A percentile compares a stretch with the other conserved stretches of the same genome.
Evolutionary conservation across 2,797 vertebrate genomes (phyloP).

Genomic region (Sebastes taczanowskii): DNA sequence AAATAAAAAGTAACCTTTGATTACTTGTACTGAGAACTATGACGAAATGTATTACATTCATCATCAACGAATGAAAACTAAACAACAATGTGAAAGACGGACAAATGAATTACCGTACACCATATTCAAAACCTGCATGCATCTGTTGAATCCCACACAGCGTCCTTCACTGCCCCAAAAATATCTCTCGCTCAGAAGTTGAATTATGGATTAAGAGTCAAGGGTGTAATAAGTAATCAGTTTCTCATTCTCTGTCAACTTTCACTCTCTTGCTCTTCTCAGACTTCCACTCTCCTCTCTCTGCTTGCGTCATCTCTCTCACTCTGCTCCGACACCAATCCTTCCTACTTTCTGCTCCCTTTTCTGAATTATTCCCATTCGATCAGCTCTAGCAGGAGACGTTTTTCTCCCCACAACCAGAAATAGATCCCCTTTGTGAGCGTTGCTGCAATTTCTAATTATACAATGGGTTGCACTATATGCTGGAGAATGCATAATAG

Average conservation of each 20-base stretch:
- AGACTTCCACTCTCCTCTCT: conserved; percentile 19
- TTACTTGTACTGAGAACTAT: not conserved
- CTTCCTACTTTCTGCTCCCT: conserved; percentile 24
- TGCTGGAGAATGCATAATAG: not conserved
- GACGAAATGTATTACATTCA: not conserved
- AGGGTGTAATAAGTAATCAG: conserved; percentile 23
- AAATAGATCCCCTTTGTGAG: conserved; percentile 24
- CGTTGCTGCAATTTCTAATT: conserved; percentile 20
- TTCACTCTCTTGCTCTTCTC: conserved; percentile 40
- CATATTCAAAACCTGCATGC: not conserved
- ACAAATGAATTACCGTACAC: not conserved
- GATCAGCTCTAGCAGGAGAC: conserved; percentile 30
- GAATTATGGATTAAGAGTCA: conserved; percentile 11
- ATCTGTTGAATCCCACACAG: not conserved
- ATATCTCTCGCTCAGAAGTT: not conserved
- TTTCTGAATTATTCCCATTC: conserved; percentile 27
- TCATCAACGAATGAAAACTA: not conserved
- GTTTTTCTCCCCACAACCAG: conserved; percentile 8
- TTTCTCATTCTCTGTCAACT: conserved; percentile 59
- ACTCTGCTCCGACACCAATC: conserved; percentile 12
- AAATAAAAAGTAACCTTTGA: not conserved
- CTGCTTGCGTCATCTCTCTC: conserved; percentile 19
- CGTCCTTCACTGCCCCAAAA: not conserved
- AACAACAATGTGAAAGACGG: not conserved
- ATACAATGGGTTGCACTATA: not conserved